Evolutionary conservation across 2,888 invertebrate species (phyloP).

Genomic region (Lasioglossum leucozonium): DNA sequence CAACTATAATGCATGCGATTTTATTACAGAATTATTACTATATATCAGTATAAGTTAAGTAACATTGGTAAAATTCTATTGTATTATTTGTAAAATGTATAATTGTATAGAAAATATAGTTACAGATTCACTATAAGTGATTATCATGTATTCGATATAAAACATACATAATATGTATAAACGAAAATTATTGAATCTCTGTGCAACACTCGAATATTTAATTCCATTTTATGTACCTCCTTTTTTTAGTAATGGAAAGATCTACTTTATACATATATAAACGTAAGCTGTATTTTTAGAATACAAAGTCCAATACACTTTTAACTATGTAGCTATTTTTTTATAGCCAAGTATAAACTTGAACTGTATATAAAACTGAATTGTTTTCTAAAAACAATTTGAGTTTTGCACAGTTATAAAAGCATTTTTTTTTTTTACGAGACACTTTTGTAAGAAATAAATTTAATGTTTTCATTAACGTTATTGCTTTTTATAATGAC

Average conservation of each 20-base stretch:
- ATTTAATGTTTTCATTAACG: slow-evolving; percentile 51
- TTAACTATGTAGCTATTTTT: slow-evolving; percentile 28
- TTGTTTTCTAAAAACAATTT: slow-evolving; percentile 44
- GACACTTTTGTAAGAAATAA: slow-evolving; percentile 45
- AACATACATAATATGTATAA: slow-evolving; percentile 29
- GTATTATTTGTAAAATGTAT: slow-evolving; percentile 42
- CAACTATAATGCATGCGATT: slow-evolving; percentile 22
- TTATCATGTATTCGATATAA: slow-evolving; percentile 34
- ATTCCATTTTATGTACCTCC: slow-evolving; percentile 19
- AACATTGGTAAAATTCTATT: slow-evolving; percentile 36
- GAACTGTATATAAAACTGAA: slow-evolving; percentile 14
- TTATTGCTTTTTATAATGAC: slow-evolving; percentile 39
- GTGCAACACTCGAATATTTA: slow-evolving; percentile 16
- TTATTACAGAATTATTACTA: slow-evolving; percentile 27
- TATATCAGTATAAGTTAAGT: slow-evolving; percentile 29
- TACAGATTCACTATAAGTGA: slow-evolving; percentile 17
- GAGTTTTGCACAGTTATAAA: slow-evolving; percentile 37
- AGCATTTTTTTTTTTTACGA: slow-evolving; percentile 46
- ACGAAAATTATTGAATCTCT: slow-evolving; percentile 42
- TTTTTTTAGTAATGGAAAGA: slow-evolving; percentile 15
- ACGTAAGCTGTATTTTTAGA: slow-evolving; percentile 15
- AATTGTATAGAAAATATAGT: slow-evolving; percentile 39
- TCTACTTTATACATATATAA: slow-evolving; percentile 42
- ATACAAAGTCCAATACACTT: slow-evolving; percentile 16
- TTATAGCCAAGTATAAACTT: slow-evolving; percentile 28